Conservation (phyloP, 2,113 vertebrate genomes). For the Mohoua ochrocephala region DNA sequence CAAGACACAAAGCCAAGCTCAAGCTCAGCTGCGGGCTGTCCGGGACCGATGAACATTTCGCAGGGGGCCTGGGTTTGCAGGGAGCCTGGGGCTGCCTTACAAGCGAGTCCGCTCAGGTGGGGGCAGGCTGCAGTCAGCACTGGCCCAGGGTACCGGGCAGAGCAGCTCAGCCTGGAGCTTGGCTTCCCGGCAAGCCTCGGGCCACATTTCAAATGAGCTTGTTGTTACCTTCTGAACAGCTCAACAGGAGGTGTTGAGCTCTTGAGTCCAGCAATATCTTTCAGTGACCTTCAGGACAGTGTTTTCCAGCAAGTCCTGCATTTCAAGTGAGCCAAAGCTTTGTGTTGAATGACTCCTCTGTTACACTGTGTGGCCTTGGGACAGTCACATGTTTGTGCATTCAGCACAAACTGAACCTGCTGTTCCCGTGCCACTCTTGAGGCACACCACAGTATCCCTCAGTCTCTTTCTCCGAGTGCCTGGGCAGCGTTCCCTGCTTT, state of each 20-base stretch:
- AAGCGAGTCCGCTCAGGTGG: background rate
- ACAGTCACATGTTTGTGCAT: background rate
- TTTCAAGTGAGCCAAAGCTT: background rate
- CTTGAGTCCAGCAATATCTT: background rate
- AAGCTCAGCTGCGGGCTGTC: background rate
- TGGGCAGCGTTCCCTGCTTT: background rate
- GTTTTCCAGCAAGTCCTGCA: background rate
- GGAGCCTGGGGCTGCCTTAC: background rate
- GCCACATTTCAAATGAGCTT: background rate
- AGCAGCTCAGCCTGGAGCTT: background rate
- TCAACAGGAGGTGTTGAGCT: background rate
- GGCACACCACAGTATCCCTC: background rate
- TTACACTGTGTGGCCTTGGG: background rate
- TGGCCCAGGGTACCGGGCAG: background rate
- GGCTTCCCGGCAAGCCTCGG: background rate
- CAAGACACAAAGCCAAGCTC: background rate
- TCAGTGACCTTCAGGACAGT: background rate
- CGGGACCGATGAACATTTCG: background rate
- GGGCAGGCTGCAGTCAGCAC: background rate
- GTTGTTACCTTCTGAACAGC: background rate
- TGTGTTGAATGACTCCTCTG: background rate
- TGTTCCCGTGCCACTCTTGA: background rate
- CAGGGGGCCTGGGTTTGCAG: background rate
- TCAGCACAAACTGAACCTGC: background rate
- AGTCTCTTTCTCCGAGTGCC: background rate